Evolutionary conservation across 2,113 vertebrate species (phyloP), one percentile per base, ranked within the genome.

Genomic region (Zosterops hypoxanthus): DNA sequence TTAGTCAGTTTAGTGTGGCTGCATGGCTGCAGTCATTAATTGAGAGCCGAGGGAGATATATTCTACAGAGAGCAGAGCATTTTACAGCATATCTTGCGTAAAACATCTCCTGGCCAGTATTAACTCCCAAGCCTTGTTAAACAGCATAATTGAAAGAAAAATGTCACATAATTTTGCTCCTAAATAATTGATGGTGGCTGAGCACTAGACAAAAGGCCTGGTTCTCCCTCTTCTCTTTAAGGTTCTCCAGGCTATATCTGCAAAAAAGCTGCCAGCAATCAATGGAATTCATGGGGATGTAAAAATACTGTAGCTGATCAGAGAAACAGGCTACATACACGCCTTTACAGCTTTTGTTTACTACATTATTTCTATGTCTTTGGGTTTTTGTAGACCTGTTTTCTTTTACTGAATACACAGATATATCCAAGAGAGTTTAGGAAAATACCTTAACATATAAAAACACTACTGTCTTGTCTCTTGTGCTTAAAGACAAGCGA

Each of bases 81-180:
- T 95, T 95, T 94, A 72, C 78, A 82, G 59, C 56, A 23, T 86
- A 71, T 76, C 31, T 81, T 1, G 5, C 88, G 94, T 92, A 92
- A 97, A 90, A 91, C 36, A 82, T 94, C 77, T 96, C 86, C 91
- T 91, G 80, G 91, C 94, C 94, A 94, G 75, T 85, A 94, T 84
- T 94, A 96, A 95, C 82, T 97, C 92, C 92, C 95, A 96, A 94
- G 65, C 78, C 77, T 95, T 42, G 91, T 96, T 97, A 97, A 96
- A 94, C 87, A 96, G 65, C 61, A 79, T 90, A 96, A 95, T 97
- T 97, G 96, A 97, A 97, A 97, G 95, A 96, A 96, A 97, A 98
- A 94, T 96, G 90, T 73, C 86, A 94, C 92, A 95, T 90, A 97
- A 97, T 97, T 97, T 97, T 96, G 18, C 57, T 91, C 75, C 94